Evolutionary conservation across 2,797 vertebrate species (phyloP).

Genomic region (Toxotes lorentzi): DNA sequence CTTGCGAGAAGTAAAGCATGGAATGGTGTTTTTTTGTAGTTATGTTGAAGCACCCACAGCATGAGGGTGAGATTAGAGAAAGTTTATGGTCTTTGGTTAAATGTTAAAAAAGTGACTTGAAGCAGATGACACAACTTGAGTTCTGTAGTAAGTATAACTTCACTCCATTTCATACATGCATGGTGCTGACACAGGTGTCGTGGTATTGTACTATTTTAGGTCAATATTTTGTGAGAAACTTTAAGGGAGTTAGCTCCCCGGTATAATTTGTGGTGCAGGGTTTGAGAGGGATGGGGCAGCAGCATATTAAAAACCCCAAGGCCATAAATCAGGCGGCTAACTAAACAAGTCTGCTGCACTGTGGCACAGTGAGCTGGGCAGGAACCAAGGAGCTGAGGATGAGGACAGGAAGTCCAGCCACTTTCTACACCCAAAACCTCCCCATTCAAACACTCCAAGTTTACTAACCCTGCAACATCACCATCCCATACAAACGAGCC

Average conservation of each 20-base stretch:
- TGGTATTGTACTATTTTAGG: slow-evolving; percentile 73
- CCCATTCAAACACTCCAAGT: slow-evolving; percentile 53
- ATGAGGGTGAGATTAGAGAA: background rate
- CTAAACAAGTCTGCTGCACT: slow-evolving; percentile 71
- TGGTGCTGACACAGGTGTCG: slow-evolving; percentile 78
- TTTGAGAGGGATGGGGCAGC: slow-evolving; percentile 67
- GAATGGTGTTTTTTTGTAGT: background rate
- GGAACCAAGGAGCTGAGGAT: slow-evolving; percentile 62
- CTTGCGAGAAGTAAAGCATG: too few species aligned
- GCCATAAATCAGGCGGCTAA: slow-evolving; percentile 75
- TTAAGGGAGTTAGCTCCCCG: slow-evolving; percentile 51
- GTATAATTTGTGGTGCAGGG: slow-evolving; percentile 78
- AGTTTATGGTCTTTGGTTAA: background rate
- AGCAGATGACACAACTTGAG: background rate
- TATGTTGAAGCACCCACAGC: background rate
- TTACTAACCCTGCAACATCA: slow-evolving; percentile 24
- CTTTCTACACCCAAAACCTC: slow-evolving; percentile 65
- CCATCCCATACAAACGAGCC: slow-evolving; percentile 23
- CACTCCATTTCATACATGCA: slow-evolving; percentile 27
- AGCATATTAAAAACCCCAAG: slow-evolving; percentile 77
- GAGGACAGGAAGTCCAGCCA: slow-evolving; percentile 69
- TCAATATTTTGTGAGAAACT: slow-evolving; percentile 75
- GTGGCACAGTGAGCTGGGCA: slow-evolving; percentile 63
- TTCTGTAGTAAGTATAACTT: background rate
- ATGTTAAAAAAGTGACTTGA: background rate